These are phyloP conservation scores for Otolemur garnettii DNA, from an alignment of 2,113 vertebrate genomes.

Conservation along the genomic window DNA sequence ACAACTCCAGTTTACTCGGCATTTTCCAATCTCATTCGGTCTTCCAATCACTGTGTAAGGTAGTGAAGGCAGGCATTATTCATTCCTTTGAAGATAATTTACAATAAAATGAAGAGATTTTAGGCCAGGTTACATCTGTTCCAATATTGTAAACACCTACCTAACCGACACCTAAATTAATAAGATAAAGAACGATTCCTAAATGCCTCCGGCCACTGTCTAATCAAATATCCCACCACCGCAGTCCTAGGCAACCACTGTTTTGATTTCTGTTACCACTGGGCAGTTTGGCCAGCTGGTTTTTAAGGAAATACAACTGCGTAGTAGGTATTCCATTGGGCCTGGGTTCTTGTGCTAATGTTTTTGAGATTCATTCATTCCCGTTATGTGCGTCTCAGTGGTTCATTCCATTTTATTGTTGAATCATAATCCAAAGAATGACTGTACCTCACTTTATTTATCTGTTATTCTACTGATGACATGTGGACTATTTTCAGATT, in stretches of 20 bases:
- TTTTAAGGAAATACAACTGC: background rate
- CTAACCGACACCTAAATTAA: background rate
- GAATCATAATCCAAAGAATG: background rate
- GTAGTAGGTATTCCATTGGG: background rate
- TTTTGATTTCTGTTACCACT: background rate
- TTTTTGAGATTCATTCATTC: conserved; percentile 5
- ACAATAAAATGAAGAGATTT: conserved; percentile 1
- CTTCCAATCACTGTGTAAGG: background rate
- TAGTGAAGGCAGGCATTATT: background rate
- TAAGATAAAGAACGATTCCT: background rate
- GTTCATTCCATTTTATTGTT: background rate
- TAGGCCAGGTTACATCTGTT: background rate
- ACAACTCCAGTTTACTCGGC: background rate
- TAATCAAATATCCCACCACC: background rate
- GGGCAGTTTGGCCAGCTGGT: background rate
- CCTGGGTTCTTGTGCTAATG: background rate
- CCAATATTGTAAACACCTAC: background rate
- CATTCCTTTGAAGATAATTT: background rate
- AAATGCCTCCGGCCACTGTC: background rate
- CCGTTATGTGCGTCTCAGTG: background rate
- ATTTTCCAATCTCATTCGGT: background rate
- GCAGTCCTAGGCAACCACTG: background rate
- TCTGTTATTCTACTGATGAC: background rate
- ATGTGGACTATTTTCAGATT: background rate
- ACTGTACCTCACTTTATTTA: background rate